Evolutionary conservation across 2,113 vertebrate genomes (phyloP), one percentile per base, ranked within the genome.

Genomic region (Egretta garzetta): DNA sequence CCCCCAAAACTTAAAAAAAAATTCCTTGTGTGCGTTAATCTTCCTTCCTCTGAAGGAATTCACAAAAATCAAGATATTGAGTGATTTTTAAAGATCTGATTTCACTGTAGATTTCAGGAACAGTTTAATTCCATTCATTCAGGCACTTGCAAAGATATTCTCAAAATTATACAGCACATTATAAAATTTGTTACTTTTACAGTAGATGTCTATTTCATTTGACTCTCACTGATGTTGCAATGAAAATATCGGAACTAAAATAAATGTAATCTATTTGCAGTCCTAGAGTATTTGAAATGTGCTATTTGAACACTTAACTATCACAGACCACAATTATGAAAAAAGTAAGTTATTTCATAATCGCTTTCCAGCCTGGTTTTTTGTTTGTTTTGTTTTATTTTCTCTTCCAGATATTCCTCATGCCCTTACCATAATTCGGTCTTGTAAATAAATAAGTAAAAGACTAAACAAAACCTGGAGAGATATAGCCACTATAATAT

Each of bases 341-440:
- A 66, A 71, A 73, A 58, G 23, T 12, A 41, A n/a, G 10, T 19
- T 20, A 21, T 15, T 59, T 74, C 23, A 17, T 39, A 21, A 58
- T 33, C 0, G 6, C 4, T 53, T 1, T 15, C 2, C 2, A 24
- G 75, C 8, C 6, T 56, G 3, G 1, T 5, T 45, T 74, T 47
- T 74, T 70, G 1, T 27, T 60, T 27, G 6, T 0, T 55, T 77
- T 58, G 17, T 4, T 72, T 82, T 37, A 0, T 14, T 94, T 80
- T 60, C 9, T 70, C 33, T 60, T 73, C 52, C 32, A 84, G 7
- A 7, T 49, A 3, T 21, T 62, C 4, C 26, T 73, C 6, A 16
- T 74, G 23, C 4, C 17, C 4, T 63, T 75, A 37, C 11, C 7
- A 55, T 72, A 52, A 68, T 45, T 50, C 5, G 1, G n/a, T 63